Conservation (phyloP, 2,113 vertebrate species). For the zebrafish (Danio rerio) region GRCz12tu NC_133200.1:17629001-17629500, state of each 20-base stretch:
- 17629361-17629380: not conserved
- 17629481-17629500: constrained; percentile 63
- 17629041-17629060: too few relatives aligned
- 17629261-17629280: constrained; percentile 80
- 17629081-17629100: too few relatives aligned
- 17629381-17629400: constrained; percentile 74
- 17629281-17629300: constrained; percentile 83
- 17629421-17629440: constrained; percentile 79
- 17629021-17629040: too few relatives aligned
- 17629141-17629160: not conserved
- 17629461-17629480: constrained; percentile 92
- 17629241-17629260: constrained; percentile 76
- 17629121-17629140: not conserved
- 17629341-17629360: not conserved
- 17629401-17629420: constrained; percentile 67
- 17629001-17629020: too few relatives aligned
- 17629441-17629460: constrained; percentile 78
- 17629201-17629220: constrained; percentile 77
- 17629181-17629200: constrained; percentile 84
- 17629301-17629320: constrained; percentile 79
- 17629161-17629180: not conserved
- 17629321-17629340: not conserved
- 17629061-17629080: too few relatives aligned
- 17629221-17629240: constrained; percentile 78
- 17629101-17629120: not conserved